These are phyloP conservation scores for Drosophila trichaetosa DNA, from an alignment of 2,888 invertebrate species.

Conservation along the genomic window DNA sequence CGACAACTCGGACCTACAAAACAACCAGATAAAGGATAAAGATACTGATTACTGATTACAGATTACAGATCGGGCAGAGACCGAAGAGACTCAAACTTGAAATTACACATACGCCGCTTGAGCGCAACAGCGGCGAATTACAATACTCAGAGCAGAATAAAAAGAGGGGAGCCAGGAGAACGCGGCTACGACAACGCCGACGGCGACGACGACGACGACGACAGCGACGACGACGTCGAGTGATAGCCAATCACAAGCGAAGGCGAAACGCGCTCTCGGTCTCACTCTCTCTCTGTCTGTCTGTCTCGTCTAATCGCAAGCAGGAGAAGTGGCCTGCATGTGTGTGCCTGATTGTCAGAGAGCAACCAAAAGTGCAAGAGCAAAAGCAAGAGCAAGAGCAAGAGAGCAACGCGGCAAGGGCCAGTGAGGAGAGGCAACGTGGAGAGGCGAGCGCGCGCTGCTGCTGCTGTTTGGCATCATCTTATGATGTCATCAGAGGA, in stretches of 20 bases:
- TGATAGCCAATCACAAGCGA: conserved; percentile 48
- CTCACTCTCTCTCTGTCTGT: conserved; percentile 8
- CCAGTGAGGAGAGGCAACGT: conserved; percentile 50
- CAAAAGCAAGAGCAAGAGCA: conserved; percentile 22
- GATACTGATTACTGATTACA: conserved; percentile 15
- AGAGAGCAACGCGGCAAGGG: conserved; percentile 8
- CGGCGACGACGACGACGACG: conserved; percentile 17
- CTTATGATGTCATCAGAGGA: conserved; percentile 98
- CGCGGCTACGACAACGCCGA: conserved; percentile 9
- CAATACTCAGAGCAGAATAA: conserved; percentile 12
- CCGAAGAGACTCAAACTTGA: conserved; percentile 51
- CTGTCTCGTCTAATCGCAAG: conserved; percentile 33
- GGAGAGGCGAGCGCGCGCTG: conserved; percentile 67
- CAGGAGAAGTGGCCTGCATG: conserved; percentile 55
- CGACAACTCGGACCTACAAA: conserved; percentile 55
- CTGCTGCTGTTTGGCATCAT: conserved; percentile 87
- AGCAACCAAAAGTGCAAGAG: conserved; percentile 53
- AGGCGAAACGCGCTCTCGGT: conserved; percentile 46
- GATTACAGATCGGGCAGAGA: conserved; percentile 44
- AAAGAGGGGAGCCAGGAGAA: conserved; percentile 31
- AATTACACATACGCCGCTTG: conserved; percentile 67
- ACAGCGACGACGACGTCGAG: conserved; percentile 22
- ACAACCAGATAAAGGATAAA: conserved; percentile 17
- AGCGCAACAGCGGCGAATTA: conserved; percentile 59
- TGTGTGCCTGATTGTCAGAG: conserved; percentile 49